Percentiles rank a stretch among this genome's conserved stretches.
Evolutionary conservation across 2,113 vertebrate species (phyloP).

Genomic region (Nicator chloris): DNA sequence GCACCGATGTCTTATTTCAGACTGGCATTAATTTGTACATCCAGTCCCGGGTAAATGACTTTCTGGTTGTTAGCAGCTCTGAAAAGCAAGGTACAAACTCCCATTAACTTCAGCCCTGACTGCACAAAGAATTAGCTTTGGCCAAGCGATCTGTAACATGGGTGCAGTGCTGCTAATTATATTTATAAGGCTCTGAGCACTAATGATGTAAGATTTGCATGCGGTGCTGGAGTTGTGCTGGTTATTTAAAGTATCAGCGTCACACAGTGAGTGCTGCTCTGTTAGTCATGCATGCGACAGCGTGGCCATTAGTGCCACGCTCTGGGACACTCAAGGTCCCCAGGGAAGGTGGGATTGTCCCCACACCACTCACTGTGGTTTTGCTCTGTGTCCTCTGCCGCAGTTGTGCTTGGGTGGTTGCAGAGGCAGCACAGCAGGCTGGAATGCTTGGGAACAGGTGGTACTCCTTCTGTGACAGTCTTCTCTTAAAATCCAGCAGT

Average conservation of each 20-base stretch:
- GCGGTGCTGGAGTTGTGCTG: neutral
- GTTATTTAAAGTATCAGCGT: neutral
- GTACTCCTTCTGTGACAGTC: neutral
- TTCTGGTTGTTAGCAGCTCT: neutral
- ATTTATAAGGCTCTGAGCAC: neutral
- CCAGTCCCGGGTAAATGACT: neutral
- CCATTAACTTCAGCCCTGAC: neutral
- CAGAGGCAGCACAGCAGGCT: neutral
- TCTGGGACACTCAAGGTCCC: neutral
- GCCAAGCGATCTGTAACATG: neutral
- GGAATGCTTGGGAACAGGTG: neutral
- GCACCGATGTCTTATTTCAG: neutral
- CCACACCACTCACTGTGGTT: neutral
- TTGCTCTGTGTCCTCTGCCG: neutral
- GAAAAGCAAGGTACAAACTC: neutral
- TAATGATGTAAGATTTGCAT: slow-evolving; percentile 16
- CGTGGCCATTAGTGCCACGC: neutral
- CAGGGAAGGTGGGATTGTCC: neutral
- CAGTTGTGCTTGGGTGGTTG: neutral
- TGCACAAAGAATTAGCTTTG: neutral
- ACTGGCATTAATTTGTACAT: neutral
- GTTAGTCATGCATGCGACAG: neutral
- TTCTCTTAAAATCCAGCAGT: neutral
- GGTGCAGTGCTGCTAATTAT: neutral
- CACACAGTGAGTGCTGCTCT: neutral